Percentiles rank a stretch among this genome's conserved stretches.
Conservation (phyloP, 2,888 invertebrate species). For the Eupithecia inturbata region DNA sequence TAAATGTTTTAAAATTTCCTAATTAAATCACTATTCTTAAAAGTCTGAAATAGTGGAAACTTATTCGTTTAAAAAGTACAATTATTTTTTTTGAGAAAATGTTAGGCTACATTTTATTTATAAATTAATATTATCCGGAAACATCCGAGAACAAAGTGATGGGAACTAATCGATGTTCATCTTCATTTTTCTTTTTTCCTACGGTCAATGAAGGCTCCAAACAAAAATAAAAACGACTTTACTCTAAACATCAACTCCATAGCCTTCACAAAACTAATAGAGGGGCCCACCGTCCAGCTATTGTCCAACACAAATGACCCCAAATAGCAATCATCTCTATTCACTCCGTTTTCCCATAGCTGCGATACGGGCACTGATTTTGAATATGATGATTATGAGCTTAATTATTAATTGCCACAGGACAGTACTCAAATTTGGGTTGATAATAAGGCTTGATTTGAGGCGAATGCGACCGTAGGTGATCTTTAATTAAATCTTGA, state of each 20-base stretch:
- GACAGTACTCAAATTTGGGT: conserved; percentile 34
- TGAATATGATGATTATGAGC: conserved; percentile 75
- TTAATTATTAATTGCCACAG: conserved; percentile 72
- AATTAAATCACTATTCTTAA: background rate
- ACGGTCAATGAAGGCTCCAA: background rate
- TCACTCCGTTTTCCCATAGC: conserved; percentile 79
- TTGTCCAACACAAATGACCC: conserved; percentile 81
- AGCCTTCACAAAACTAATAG: conserved; percentile 52
- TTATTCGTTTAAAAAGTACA: background rate
- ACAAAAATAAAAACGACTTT: conserved; percentile 10
- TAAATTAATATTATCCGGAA: background rate
- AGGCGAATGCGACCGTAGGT: conserved; percentile 49
- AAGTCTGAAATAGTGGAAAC: background rate
- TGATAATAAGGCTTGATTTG: conserved; percentile 46
- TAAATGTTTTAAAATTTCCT: background rate
- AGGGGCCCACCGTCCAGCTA: conserved; percentile 65
- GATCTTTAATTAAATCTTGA: conserved; percentile 54
- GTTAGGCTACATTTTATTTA: background rate
- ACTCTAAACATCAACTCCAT: conserved; percentile 51
- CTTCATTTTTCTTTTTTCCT: background rate
- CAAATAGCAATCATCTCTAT: conserved; percentile 78
- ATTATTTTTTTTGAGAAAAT: background rate
- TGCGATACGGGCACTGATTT: conserved; percentile 80
- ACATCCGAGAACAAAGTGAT: background rate
- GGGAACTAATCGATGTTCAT: background rate